These are phyloP conservation scores for Hyaena hyaena DNA, from an alignment of 2,113 vertebrate genomes.

Conservation along the genomic window DNA sequence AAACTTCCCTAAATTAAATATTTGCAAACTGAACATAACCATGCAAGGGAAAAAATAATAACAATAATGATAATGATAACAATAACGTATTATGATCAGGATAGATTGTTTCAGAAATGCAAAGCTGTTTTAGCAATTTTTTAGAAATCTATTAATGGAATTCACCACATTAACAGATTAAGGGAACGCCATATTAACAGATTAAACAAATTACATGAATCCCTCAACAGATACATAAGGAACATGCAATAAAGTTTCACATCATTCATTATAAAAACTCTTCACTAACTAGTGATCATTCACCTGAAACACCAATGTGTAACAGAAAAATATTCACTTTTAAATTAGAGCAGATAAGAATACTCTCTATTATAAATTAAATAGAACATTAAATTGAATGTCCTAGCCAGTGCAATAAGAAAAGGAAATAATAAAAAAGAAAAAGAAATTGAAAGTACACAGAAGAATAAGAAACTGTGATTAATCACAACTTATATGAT, in stretches of 20 bases:
- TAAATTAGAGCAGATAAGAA: slow-evolving; percentile 44
- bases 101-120: slow-evolving; percentile 14
- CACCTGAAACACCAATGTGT: neutral
- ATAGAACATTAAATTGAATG: neutral
- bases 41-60: neutral
- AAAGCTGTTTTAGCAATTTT: neutral
- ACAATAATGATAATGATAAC: neutral
- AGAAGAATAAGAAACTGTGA: slow-evolving; percentile 23
- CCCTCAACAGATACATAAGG: neutral
- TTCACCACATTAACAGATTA: slow-evolving; percentile 1
- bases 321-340: slow-evolving; percentile 30
- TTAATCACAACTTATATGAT: slow-evolving; percentile 10
- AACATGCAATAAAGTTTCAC: neutral
- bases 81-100: neutral
- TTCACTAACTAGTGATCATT: neutral
- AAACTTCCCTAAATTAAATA: neutral
- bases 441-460: neutral
- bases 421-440: slow-evolving; percentile 28
- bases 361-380: neutral
- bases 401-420: neutral
- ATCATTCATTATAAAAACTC: slow-evolving; percentile 13
- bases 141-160: neutral
- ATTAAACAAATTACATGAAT: slow-evolving; percentile 24
- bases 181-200: slow-evolving; percentile 7
- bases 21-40: slow-evolving; percentile 22